A percentile compares a stretch with the other conserved stretches of the same genome.
phyloP scores from a whole-genome alignment of 1,140 invertebrate genomes.

The Periplaneta americana region DNA sequence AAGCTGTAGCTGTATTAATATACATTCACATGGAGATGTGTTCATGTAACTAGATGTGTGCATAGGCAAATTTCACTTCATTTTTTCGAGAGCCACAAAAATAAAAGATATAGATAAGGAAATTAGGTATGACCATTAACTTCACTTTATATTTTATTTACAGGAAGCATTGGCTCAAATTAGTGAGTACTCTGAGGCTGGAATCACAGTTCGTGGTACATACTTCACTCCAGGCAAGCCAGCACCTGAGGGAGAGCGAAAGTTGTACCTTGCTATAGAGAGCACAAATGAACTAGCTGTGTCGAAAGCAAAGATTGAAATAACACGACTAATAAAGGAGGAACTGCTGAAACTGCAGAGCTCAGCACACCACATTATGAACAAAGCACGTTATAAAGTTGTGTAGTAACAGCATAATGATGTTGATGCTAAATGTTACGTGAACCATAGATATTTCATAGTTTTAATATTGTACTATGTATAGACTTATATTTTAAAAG shows the following conservation, averaged over 20 bases:
- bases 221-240: constrained; percentile 88
- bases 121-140: too few species aligned
- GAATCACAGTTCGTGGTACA: constrained; percentile 96
- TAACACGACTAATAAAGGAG: constrained; percentile 96
- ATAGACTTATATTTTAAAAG: background rate
- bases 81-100: too few species aligned
- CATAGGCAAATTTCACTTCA: too few species aligned
- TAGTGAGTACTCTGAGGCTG: constrained; percentile 97
- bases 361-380: constrained; percentile 78
- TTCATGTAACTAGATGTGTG: too few species aligned
- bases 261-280: constrained; percentile 98
- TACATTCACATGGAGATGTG: too few species aligned
- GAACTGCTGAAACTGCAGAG: constrained; percentile 91
- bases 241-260: constrained; percentile 90
- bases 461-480: background rate
- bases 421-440: background rate
- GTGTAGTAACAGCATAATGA: constrained; percentile 49
- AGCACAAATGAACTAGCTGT: constrained; percentile 96
- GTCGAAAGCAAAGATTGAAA: constrained; percentile 97
- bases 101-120: too few species aligned
- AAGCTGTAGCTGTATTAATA: too few species aligned
- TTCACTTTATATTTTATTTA: constrained; percentile 25
- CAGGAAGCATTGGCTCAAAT: constrained; percentile 96
- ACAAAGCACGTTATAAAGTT: constrained; percentile 94
- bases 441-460: background rate